These are phyloP conservation scores for Sitodiplosis mosellana DNA, from an alignment of 1,140 invertebrate species.

Conservation along the genomic window DNA sequence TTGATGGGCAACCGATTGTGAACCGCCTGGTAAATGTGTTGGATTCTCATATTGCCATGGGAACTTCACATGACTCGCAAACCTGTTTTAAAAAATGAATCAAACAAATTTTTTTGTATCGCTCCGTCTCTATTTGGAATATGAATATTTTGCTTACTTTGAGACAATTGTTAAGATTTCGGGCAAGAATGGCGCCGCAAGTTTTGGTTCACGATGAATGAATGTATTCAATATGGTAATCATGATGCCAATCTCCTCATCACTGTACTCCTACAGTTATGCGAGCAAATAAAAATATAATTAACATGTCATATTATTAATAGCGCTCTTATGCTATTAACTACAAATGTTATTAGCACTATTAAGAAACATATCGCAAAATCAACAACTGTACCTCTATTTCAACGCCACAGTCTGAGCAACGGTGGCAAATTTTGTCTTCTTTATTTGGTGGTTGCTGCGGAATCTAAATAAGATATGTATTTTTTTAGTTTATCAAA, in stretches of 20 bases:
- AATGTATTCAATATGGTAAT: slow-evolving; percentile 89
- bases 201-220: slow-evolving; percentile 82
- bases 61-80: slow-evolving; percentile 53
- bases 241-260: slow-evolving; percentile 89
- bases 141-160: slow-evolving; percentile 36
- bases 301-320: too few species aligned
- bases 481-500: too few species aligned
- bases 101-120: too few species aligned
- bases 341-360: too few species aligned
- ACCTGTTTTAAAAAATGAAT: slow-evolving; percentile 27
- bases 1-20: slow-evolving; percentile 86
- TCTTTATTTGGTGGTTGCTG: not conserved
- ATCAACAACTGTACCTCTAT: too few species aligned
- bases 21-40: slow-evolving; percentile 71
- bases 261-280: slow-evolving; percentile 92
- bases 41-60: slow-evolving; percentile 85
- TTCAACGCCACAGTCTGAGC: slow-evolving; percentile 57
- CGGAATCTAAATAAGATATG: too few species aligned
- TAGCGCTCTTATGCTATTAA: too few species aligned
- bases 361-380: too few species aligned
- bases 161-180: slow-evolving; percentile 77
- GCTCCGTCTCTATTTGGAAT: too few species aligned
- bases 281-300: too few species aligned
- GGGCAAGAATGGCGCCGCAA: slow-evolving; percentile 83
- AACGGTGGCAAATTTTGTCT: slow-evolving; percentile 37